Base-by-base conservation (phyloP, 2,888 invertebrate genomes). In the Teleiodes luculella region DNA sequence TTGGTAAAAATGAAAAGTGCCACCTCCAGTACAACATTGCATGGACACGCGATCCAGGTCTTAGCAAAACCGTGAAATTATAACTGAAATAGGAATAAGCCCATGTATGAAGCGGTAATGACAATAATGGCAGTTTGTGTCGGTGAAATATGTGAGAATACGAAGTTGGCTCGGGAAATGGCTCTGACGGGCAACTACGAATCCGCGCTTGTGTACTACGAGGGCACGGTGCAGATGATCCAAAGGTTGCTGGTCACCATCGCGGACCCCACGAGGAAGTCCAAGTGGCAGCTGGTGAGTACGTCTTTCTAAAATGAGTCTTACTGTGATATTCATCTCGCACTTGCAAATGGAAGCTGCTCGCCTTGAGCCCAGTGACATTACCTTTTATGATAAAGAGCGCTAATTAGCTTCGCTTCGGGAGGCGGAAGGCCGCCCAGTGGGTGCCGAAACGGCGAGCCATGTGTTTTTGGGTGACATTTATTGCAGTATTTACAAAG, bases 181-280 rank as follows among this genome's bases (percentile, higher is more conserved):
- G 96, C 97, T 59, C 90, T 98, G 72, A 94, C 96, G 78, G 98
- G 98, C 18, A 97, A 98, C 85, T 99, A 99, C 78, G 98, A 98
- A 75, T 95, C 96, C 60, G 96, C 98, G 20, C 92, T 95, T 64
- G 96, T 98, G 56, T 98, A 97, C 84, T 98, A 98, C 79, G 96
- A 98, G 80, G 96, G 97, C 52, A 95, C 96, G 8, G 92, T 98
- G 56, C 96, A 97, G 80, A 96, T 97, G 91, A 94, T 99, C 68
- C 95, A 96, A 70, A 93, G 95, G 69, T 91, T 97, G 57, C 91
- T 98, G 43, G 91, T 92, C 30, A 94, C 94, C 52, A 95, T 96
- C 59, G 93, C 92, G 11, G 97, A 97, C 80, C 94, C 94, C 35
- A 92, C 94, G 56, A 91, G 96, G 60, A 96, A 95, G 82, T 94